These are phyloP conservation scores for Gibbula magus DNA, from an alignment of 2,888 invertebrate species.

Conservation along the genomic window DNA sequence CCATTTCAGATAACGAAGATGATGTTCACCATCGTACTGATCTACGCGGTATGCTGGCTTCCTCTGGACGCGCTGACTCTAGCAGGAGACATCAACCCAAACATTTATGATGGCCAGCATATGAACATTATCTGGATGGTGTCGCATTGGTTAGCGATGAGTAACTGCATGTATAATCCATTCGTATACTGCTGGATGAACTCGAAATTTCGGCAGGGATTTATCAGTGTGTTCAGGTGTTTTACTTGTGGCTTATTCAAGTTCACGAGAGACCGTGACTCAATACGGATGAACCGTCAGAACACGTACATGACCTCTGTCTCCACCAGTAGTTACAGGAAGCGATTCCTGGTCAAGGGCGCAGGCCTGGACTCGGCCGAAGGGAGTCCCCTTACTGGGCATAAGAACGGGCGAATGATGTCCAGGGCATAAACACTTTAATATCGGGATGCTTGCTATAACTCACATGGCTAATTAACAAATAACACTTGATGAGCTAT, in stretches of 20 bases:
- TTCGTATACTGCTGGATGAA: conserved; percentile 98
- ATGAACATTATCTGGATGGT: conserved; percentile 63
- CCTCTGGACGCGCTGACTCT: conserved; percentile 95
- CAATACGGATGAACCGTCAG: conserved; percentile 44
- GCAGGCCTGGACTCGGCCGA: background rate
- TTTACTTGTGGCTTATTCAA: conserved; percentile 53
- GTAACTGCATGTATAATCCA: conserved; percentile 97
- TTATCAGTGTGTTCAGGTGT: conserved; percentile 50
- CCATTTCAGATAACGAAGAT: conserved; percentile 78
- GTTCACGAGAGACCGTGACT: conserved; percentile 43
- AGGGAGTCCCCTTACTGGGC: conserved; percentile 10
- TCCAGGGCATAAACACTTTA: too few relatives aligned
- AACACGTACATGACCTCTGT: conserved; percentile 48
- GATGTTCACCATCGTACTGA: conserved; percentile 94
- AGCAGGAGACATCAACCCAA: conserved; percentile 75
- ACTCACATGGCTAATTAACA: too few relatives aligned
- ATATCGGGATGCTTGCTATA: too few relatives aligned
- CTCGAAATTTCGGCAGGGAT: conserved; percentile 79
- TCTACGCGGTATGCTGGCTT: conserved; percentile 95
- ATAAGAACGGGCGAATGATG: too few relatives aligned
- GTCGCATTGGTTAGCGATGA: conserved; percentile 90
- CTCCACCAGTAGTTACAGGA: background rate
- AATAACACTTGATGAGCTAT: too few relatives aligned
- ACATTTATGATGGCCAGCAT: conserved; percentile 52
- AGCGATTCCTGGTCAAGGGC: background rate